A percentile compares a stretch with the other conserved stretches of the same genome.
phyloP scores from a whole-genome alignment of 1,140 invertebrate genomes.

The Drosophila nigrodunni region DNA sequence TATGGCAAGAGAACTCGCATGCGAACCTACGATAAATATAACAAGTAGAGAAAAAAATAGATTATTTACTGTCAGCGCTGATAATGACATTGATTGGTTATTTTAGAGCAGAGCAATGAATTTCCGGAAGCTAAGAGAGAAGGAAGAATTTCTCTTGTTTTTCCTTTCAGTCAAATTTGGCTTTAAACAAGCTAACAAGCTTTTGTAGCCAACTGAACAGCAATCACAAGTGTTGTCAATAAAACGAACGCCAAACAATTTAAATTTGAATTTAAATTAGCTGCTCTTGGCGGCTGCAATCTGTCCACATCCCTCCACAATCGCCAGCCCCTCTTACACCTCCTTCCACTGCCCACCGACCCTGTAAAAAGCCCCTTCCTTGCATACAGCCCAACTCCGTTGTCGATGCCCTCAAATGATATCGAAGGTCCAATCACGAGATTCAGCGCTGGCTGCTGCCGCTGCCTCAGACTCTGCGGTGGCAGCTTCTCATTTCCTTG shows the following conservation, averaged over 20 bases:
- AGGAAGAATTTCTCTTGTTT: not conserved
- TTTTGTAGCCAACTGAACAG: slow-evolving; percentile 11
- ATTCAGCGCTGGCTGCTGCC: slow-evolving; percentile 26
- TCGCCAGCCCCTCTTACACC: not conserved
- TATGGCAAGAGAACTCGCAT: slow-evolving; percentile 11
- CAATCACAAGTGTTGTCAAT: slow-evolving; percentile 47
- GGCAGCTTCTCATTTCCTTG: slow-evolving; percentile 31
- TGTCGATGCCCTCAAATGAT: slow-evolving; percentile 64
- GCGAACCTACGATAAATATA: slow-evolving; percentile 15
- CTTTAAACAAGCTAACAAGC: slow-evolving; percentile 23
- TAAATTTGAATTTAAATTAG: slow-evolving; percentile 82
- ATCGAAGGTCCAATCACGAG: slow-evolving; percentile 64
- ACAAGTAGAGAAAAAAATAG: not conserved
- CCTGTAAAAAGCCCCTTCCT: not conserved
- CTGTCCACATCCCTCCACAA: slow-evolving; percentile 5
- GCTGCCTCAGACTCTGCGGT: not conserved
- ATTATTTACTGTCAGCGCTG: not conserved
- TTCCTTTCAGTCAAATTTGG: not conserved
- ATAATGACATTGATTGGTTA: too few relatives aligned
- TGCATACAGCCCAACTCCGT: slow-evolving; percentile 20
- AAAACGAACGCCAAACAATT: slow-evolving; percentile 73
- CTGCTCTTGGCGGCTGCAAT: slow-evolving; percentile 52
- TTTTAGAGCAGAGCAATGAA: too few relatives aligned
- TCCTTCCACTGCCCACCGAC: not conserved
- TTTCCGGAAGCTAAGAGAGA: too few relatives aligned